phyloP scores from a whole-genome alignment of 2,888 invertebrate species.

The Micropterix aruncella region DNA sequence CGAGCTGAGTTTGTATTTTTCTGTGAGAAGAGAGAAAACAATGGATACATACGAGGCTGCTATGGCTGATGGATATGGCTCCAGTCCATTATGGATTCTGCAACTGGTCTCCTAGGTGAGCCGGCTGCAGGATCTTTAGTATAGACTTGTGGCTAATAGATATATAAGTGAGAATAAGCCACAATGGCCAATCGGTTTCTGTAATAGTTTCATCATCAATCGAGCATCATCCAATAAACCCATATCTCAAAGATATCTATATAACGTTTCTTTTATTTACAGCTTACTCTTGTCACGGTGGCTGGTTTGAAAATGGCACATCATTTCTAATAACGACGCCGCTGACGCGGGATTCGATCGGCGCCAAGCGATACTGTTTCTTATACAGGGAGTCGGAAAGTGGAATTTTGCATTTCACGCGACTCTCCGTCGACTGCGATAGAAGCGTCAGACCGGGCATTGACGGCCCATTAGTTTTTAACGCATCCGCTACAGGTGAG shows the following conservation, averaged over 20 bases:
- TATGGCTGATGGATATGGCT: too few species aligned
- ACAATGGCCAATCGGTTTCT: too few species aligned
- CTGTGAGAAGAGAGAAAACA: too few species aligned
- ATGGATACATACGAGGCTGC: too few species aligned
- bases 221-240: too few species aligned
- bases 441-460: conserved; percentile 35
- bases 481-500: conserved; percentile 52
- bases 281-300: conserved; percentile 84
- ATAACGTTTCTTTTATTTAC: conserved; percentile 15
- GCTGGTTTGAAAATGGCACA: conserved; percentile 78
- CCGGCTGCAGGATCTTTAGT: too few species aligned
- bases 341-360: conserved; percentile 48
- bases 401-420: conserved; percentile 38
- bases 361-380: conserved; percentile 60
- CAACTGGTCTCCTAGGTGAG: too few species aligned
- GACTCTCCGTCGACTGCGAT: conserved; percentile 50
- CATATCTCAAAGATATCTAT: conserved; percentile 5
- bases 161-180: too few species aligned
- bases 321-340: conserved; percentile 76
- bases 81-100: too few species aligned
- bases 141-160: too few species aligned
- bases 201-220: too few species aligned
- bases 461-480: conserved; percentile 48
- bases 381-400: conserved; percentile 50
- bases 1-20: too few species aligned